Base-by-base conservation (phyloP, 1,140 invertebrate species). In the Halyomorpha halys region DNA sequence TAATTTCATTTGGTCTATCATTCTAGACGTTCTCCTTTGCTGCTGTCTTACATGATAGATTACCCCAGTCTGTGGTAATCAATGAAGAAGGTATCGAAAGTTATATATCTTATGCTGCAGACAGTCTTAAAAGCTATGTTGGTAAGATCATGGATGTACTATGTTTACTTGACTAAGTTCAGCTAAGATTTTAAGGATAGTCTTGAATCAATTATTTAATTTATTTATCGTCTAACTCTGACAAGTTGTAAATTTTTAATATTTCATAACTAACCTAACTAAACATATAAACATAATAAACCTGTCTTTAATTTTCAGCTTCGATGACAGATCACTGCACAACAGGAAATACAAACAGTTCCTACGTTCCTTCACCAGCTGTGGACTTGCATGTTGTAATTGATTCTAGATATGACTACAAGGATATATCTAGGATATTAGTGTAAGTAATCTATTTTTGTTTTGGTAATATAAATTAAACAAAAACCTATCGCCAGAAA, bases 381-480 rank as follows among this genome's bases (percentile, higher is more conserved):
- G 68, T 67, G 3, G 65, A 67, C 59, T 44, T 68, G 9, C 62
- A 68, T 19, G n/a, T 71, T 5, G 67, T 69, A 16, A 49, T 69
- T 14, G 68, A 70, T 53, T 66, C 47, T 49, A 69, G 34, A 39
- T 69, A 62, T 49, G 59, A 62, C 63, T 67, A 61, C 44, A 27
- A 39, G n/a, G 64, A 69, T 23, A 53, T 66, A 15, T 25, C 45
- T 27, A 64, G 51, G 25, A 68, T 70, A 47, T 44, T 69, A n/a
- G 23, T 23, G 53, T 56, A 25, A 56, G 53, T 56, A 56, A 25
- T 9, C 14, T 23, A 15, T 9, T 56, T 56, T 56, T 23, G 3
- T 19, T 25, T 27, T 56, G 3, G 19, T 15, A 5, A 11, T 1
- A 18, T 56, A 21, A 56, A 16, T 21, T 56, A 23, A 4, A 47